Conservation (phyloP, 2,797 vertebrate genomes). For the Microtus agrestis region DNA sequence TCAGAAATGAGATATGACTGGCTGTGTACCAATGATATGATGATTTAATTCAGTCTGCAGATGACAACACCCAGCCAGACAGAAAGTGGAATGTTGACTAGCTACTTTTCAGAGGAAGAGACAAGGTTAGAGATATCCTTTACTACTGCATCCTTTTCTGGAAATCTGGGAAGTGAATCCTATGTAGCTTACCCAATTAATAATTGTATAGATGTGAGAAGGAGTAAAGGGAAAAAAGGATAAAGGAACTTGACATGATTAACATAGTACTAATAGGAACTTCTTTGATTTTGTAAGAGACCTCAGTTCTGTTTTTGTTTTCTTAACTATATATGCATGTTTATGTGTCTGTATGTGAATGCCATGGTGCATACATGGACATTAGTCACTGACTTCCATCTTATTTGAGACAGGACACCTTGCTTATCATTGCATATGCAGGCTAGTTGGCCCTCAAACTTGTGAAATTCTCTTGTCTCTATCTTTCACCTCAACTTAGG, state of each 20-base stretch:
- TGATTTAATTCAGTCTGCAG: not conserved
- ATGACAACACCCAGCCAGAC: not conserved
- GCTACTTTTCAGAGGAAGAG: not conserved
- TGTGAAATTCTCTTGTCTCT: not conserved
- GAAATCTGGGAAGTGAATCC: slow-evolving; percentile 1
- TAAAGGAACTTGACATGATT: not conserved
- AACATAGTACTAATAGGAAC: not conserved
- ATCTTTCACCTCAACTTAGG: not conserved
- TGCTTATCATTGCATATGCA: not conserved
- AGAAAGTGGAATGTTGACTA: not conserved
- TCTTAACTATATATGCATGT: not conserved
- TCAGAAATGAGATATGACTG: not conserved
- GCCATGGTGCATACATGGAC: not conserved
- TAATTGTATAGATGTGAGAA: not conserved
- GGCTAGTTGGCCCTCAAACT: not conserved
- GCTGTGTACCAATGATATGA: not conserved
- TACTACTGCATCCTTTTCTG: not conserved
- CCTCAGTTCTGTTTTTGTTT: no score
- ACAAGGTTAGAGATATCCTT: not conserved
- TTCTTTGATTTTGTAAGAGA: not conserved
- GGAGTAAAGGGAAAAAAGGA: not conserved
- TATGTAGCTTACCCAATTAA: not conserved
- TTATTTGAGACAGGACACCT: not conserved
- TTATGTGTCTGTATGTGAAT: not conserved
- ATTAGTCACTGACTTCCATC: not conserved